A percentile compares a stretch with the other conserved stretches of the same genome.
These are phyloP conservation scores for Enteromius viviparus DNA, from an alignment of 2,797 vertebrate species.

Conservation along the genomic window DNA sequence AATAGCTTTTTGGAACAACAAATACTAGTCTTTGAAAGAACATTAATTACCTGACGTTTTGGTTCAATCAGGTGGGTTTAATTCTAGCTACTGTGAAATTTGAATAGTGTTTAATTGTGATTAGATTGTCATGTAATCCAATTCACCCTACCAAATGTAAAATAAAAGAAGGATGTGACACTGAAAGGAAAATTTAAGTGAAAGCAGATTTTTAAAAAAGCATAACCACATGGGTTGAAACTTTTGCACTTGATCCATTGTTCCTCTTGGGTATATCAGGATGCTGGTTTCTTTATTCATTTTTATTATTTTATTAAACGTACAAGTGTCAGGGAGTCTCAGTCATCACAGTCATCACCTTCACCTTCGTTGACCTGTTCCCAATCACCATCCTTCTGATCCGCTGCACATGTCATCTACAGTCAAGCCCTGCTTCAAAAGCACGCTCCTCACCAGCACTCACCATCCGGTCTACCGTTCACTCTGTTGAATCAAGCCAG, in stretches of 20 bases:
- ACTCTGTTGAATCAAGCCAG: too few relatives aligned
- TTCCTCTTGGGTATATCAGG: not conserved
- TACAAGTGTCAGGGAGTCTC: not conserved
- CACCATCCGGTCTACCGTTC: too few relatives aligned
- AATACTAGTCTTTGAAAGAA: conserved; percentile 22
- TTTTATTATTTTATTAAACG: not conserved
- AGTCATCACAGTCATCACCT: too few relatives aligned
- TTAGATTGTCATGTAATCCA: not conserved
- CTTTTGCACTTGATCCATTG: not conserved
- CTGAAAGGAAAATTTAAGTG: not conserved
- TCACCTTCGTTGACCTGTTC: too few relatives aligned
- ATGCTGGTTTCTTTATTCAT: not conserved
- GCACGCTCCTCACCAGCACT: too few relatives aligned
- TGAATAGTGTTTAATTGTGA: conserved; percentile 23
- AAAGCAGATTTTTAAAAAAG: not conserved
- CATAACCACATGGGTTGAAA: not conserved
- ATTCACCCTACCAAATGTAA: not conserved
- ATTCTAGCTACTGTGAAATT: conserved; percentile 41
- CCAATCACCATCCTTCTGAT: too few relatives aligned
- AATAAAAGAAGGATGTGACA: conserved; percentile 7
- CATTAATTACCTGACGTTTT: conserved; percentile 50
- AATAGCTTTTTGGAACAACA: conserved; percentile 37
- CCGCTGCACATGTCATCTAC: too few relatives aligned
- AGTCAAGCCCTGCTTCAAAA: too few relatives aligned
- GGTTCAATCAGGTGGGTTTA: conserved; percentile 33